These are phyloP conservation scores for Rhizomys pruinosus DNA, from an alignment of 2,113 vertebrate genomes.

Conservation along the genomic window DNA sequence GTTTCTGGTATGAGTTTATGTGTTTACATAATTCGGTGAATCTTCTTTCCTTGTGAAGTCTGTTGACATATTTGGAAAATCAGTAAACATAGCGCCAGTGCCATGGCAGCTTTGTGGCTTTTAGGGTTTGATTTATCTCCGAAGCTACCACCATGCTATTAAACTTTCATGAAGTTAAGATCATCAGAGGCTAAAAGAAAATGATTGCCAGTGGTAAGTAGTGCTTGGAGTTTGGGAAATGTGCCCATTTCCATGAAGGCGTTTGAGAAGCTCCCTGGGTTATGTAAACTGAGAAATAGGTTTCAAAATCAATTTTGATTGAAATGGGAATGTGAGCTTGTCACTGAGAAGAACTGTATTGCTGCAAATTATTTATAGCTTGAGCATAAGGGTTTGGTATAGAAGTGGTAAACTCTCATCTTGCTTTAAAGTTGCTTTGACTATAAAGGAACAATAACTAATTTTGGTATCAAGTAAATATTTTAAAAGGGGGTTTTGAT, in stretches of 20 bases:
- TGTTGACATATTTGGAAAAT: conserved; percentile 59
- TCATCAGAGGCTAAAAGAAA: conserved; percentile 63
- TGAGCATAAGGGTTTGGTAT: conserved; percentile 28
- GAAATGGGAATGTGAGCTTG: conserved; percentile 54
- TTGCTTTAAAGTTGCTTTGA: conserved; percentile 63
- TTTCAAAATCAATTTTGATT: conserved; percentile 75
- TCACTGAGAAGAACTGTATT: conserved; percentile 49
- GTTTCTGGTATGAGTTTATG: conserved; percentile 57
- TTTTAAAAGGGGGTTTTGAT: conserved; percentile 10
- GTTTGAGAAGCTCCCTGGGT: conserved; percentile 56
- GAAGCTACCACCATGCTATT: conserved; percentile 22
- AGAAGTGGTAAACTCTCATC: conserved; percentile 3
- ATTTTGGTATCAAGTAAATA: conserved; percentile 56
- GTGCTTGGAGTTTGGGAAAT: conserved; percentile 56
- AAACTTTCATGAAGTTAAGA: conserved; percentile 22
- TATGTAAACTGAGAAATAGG: conserved; percentile 67
- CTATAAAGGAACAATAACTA: conserved; percentile 68
- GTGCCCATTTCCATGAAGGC: conserved; percentile 6
- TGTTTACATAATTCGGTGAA: conserved; percentile 45
- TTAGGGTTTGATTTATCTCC: conserved; percentile 45
- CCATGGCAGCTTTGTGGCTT: conserved; percentile 60
- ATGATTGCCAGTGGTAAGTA: conserved; percentile 59
- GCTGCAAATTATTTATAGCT: conserved; percentile 53
- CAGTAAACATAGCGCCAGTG: neutral
- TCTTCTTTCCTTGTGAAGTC: conserved; percentile 60